Percentiles rank a stretch among this genome's conserved stretches.
phyloP scores from a whole-genome alignment of 2,113 vertebrate genomes.

The Forbesichthys agassizii region DNA sequence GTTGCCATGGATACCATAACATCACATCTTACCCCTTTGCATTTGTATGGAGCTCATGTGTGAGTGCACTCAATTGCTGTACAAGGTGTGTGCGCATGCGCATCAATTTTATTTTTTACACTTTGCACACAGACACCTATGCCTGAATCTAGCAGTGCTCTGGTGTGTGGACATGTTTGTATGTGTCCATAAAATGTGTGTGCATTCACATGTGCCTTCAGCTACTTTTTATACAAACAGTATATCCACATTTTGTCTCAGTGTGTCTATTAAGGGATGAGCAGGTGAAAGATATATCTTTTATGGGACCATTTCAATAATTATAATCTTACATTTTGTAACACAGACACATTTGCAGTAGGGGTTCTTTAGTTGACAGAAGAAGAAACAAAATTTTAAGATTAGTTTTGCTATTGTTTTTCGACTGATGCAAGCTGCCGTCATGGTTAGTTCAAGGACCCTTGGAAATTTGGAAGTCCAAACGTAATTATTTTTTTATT shows the following conservation, averaged over 20 bases:
- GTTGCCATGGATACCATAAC: conserved; percentile 78
- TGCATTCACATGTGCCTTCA: conserved; percentile 61
- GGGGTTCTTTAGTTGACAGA: not conserved
- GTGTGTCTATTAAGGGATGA: conserved; percentile 26
- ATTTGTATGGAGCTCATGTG: conserved; percentile 38
- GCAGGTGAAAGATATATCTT: conserved; percentile 46
- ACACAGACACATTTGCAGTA: conserved; percentile 11
- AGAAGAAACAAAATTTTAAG: too few relatives aligned
- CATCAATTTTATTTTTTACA: conserved; percentile 16
- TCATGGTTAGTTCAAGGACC: too few relatives aligned
- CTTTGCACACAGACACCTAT: conserved; percentile 10
- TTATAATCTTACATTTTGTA: conserved; percentile 41
- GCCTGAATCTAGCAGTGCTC: conserved; percentile 16
- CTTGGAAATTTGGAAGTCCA: too few relatives aligned
- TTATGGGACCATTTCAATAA: conserved; percentile 36
- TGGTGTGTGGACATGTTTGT: conserved; percentile 37
- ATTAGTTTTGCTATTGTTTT: too few relatives aligned
- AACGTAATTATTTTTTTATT: too few relatives aligned
- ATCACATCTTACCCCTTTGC: conserved; percentile 54
- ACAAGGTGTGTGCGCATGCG: conserved; percentile 31
- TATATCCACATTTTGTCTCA: conserved; percentile 45
- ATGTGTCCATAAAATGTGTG: not conserved
- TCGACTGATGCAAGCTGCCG: too few relatives aligned
- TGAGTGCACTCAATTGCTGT: conserved; percentile 25
- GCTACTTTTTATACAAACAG: conserved; percentile 39